A percentile compares a stretch with the other conserved stretches of the same genome.
Conservation (phyloP, 2,888 invertebrate species). For the Leptinotarsa haldemani region DNA sequence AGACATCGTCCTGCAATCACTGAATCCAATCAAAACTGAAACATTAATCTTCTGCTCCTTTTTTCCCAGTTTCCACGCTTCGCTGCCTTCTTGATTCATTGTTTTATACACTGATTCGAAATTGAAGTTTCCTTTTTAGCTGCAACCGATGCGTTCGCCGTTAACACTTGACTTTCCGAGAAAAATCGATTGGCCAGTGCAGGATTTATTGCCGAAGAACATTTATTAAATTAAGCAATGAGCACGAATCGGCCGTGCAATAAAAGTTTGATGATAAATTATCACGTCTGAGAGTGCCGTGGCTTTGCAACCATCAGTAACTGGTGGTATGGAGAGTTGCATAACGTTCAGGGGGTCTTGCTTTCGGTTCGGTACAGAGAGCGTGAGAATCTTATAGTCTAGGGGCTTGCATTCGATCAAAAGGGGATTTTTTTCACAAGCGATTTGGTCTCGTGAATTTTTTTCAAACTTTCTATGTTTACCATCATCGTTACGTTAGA, state of each 20-base stretch:
- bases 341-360: background rate
- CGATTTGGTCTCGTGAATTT: too few relatives aligned
- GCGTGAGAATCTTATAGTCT: background rate
- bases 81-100: constrained; percentile 1
- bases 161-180: constrained; percentile 2
- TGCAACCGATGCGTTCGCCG: background rate
- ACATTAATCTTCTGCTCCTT: background rate
- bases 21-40: background rate
- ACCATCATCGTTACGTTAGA: too few relatives aligned
- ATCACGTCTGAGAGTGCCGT: background rate
- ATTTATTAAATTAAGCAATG: background rate
- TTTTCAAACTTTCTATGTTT: too few relatives aligned
- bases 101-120: background rate
- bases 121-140: constrained; percentile 5
- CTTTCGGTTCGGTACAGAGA: background rate
- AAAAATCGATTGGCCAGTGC: background rate
- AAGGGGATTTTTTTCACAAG: too few relatives aligned
- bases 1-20: background rate
- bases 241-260: background rate
- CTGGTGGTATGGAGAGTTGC: background rate
- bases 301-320: constrained; percentile 4
- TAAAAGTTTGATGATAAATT: background rate
- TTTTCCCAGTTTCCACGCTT: background rate
- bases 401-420: background rate
- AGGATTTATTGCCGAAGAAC: background rate